Evolutionary conservation across 2,113 vertebrate species (phyloP).

Genomic region (Pseudonaja textilis): DNA sequence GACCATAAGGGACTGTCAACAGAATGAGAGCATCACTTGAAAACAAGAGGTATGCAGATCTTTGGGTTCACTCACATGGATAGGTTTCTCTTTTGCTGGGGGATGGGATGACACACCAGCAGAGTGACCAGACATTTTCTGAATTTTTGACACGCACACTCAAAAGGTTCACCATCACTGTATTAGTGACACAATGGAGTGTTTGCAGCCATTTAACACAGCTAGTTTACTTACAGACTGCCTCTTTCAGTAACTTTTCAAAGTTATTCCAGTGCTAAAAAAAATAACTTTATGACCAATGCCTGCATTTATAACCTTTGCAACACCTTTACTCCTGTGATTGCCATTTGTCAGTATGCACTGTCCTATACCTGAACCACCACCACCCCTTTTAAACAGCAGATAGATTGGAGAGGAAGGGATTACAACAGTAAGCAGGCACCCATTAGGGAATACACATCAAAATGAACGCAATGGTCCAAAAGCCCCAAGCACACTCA

Average conservation of each 20-base stretch:
- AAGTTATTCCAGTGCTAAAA: background rate
- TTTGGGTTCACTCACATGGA: too few species aligned
- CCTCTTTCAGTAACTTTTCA: background rate
- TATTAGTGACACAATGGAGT: background rate
- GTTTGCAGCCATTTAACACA: background rate
- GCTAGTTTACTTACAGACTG: background rate
- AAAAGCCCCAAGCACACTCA: background rate
- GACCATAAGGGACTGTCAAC: too few species aligned
- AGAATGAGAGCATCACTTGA: too few species aligned
- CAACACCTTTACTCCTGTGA: background rate
- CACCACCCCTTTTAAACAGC: background rate
- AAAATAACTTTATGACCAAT: background rate
- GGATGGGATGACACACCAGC: too few species aligned
- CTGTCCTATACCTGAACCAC: background rate
- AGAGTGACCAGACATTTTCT: too few species aligned
- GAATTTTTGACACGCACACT: too few species aligned
- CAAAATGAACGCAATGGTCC: background rate
- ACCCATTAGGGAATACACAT: background rate
- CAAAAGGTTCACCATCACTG: too few species aligned
- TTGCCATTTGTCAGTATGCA: background rate
- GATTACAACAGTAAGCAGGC: background rate
- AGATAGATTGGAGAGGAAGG: background rate
- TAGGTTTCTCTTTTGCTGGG: too few species aligned
- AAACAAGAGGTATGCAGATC: too few species aligned
- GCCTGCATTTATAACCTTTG: background rate